A percentile compares a stretch with the other conserved stretches of the same genome.
Conservation (phyloP, 53 echinoderm and acorn worm genomes). For the Temnopleurus reevesii region DNA sequence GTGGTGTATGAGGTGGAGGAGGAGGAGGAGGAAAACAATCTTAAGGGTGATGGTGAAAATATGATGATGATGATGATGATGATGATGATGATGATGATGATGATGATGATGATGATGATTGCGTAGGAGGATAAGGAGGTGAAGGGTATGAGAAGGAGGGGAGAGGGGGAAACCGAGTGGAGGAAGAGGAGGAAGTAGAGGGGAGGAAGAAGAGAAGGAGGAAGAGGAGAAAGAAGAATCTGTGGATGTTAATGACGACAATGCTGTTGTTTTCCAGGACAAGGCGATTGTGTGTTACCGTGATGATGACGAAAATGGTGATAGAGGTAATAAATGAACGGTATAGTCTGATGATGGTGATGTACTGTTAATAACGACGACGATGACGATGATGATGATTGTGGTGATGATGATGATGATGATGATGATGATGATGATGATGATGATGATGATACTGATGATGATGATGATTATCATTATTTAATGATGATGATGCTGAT, state of each 20-base stretch:
- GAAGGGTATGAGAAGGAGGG: no score
- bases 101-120: neutral
- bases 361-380: neutral
- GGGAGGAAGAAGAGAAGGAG: no score
- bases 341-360: neutral
- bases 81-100: neutral
- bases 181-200: no score
- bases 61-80: neutral
- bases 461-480: constrained; percentile 24
- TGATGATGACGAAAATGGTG: neutral
- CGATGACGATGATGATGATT: neutral
- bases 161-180: no score
- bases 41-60: neutral
- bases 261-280: no score
- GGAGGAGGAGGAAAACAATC: neutral
- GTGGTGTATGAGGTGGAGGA: neutral
- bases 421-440: neutral
- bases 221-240: no score
- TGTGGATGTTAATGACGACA: no score
- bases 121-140: no score
- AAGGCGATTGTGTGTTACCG: no score
- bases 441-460: constrained; percentile 20
- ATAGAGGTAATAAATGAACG: neutral
- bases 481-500: neutral
- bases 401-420: neutral